Evolutionary conservation across 2,113 vertebrate genomes (phyloP), one percentile per base, ranked within the genome.

Genomic region (Eolophus roseicapilla): DNA sequence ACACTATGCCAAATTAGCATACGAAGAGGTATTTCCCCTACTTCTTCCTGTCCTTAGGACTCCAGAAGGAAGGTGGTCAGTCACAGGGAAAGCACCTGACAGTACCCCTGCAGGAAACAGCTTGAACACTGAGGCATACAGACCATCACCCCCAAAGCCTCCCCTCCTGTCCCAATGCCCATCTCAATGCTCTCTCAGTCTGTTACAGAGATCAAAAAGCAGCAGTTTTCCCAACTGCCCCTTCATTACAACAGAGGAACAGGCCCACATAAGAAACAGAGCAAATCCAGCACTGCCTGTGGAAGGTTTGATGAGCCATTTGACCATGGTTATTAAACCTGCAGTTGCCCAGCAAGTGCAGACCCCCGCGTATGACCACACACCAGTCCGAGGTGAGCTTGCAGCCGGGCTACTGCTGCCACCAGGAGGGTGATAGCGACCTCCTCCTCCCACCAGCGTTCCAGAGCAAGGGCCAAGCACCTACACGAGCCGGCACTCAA

Each of bases 401-500:
- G 5, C 60, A 25, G 19, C 41, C 27, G 16, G 15, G 24, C 64
- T 24, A 43, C 33, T 52, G 59, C 82, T n/a, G 78, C 90, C 75
- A 75, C 39, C 76, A 76, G 46, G 10, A 83, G n/a, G 17, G 50
- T 52, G 67, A 83, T 71, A 86, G 71, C 13, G 47, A 65, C 55
- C 88, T 63, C 84, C 93, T 88, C 59, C 83, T 86, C 52, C 53
- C 77, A 89, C 93, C 79, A 88, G 63, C 53, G 31, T 92, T 95
- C 95, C 91, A 76, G 39, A 86, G 44, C 31, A 17, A 92, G 65
- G 43, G 88, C 90, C 95, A 63, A 68, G 82, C 97, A 96, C 96
- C 97, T 97, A 95, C 97, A 90, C 65, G 16, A 95, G 92, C 73
- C 44, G 6, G 79, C 86, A 41, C 87, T 97, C 95, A 97, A 96